Evolutionary conservation across 1,140 invertebrate species (phyloP).

Genomic region (Drosophila lacertosa): DNA sequence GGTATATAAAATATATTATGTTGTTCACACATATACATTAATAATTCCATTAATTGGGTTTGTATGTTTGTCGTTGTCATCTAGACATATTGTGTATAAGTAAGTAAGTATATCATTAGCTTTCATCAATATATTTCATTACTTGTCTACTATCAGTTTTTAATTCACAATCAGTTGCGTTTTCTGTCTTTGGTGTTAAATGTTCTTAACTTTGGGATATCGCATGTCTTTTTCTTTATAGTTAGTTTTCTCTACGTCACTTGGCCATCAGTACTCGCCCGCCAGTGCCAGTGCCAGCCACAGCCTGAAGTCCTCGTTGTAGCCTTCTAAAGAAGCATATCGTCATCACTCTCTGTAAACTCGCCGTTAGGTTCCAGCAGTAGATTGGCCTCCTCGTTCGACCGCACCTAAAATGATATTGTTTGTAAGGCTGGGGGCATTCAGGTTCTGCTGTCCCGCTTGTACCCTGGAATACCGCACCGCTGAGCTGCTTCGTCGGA

Average conservation of each 20-base stretch:
- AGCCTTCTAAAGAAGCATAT: slow-evolving; percentile 75
- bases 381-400: slow-evolving; percentile 78
- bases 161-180: slow-evolving; percentile 70
- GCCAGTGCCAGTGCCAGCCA: too few relatives aligned
- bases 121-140: slow-evolving; percentile 15
- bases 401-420: slow-evolving; percentile 61
- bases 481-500: slow-evolving; percentile 65
- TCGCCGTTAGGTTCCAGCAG: slow-evolving; percentile 77
- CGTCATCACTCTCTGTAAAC: slow-evolving; percentile 81
- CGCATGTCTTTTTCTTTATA: slow-evolving; percentile 37
- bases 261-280: slow-evolving; percentile 38
- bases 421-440: not conserved
- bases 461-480: slow-evolving; percentile 76
- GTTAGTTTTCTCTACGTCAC: slow-evolving; percentile 23
- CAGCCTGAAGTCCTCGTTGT: slow-evolving; percentile 11
- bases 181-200: slow-evolving; percentile 74
- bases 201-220: slow-evolving; percentile 48
- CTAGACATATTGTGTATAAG: slow-evolving; percentile 67
- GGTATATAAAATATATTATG: slow-evolving; percentile 72
- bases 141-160: slow-evolving; percentile 30
- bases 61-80: slow-evolving; percentile 53
- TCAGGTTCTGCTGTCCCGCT: not conserved
- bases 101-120: slow-evolving; percentile 49
- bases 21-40: slow-evolving; percentile 34
- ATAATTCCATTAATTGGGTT: slow-evolving; percentile 51